phyloP scores from a whole-genome alignment of 2,888 invertebrate species.

The Amiota communis region DNA sequence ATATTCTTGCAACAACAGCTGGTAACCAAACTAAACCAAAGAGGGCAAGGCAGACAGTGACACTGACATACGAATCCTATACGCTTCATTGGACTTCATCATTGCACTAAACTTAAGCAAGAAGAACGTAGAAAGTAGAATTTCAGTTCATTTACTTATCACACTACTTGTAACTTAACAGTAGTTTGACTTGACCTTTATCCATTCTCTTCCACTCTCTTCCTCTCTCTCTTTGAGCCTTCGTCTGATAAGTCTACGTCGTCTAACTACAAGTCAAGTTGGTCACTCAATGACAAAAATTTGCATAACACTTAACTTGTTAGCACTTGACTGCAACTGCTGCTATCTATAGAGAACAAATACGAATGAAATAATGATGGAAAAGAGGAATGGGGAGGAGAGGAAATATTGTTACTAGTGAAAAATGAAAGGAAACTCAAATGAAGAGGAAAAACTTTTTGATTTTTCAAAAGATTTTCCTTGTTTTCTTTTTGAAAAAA shows the following conservation, averaged over 20 bases:
- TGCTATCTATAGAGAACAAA: not conserved
- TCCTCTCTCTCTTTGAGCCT: not conserved
- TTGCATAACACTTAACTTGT: conserved; percentile 46
- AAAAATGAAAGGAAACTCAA: not conserved
- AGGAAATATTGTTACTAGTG: not conserved
- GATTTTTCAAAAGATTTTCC: not conserved
- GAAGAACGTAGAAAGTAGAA: not conserved
- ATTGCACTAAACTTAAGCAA: not conserved
- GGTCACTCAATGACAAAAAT: conserved; percentile 39
- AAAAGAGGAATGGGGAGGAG: not conserved
- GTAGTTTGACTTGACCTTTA: not conserved
- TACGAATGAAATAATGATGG: not conserved
- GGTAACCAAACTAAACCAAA: too few species aligned
- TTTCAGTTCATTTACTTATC: conserved; percentile 13
- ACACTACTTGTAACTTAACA: not conserved
- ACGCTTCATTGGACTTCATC: not conserved
- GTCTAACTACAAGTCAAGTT: not conserved
- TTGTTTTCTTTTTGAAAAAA: not conserved
- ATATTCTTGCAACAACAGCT: too few species aligned
- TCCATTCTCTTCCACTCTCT: not conserved
- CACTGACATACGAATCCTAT: too few species aligned
- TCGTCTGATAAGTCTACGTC: too few species aligned
- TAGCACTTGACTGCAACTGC: conserved; percentile 19
- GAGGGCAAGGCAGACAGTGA: too few species aligned
- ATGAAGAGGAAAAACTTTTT: not conserved